These are phyloP conservation scores for Danio kyathit DNA, from an alignment of 2,797 vertebrate species.

Conservation along the genomic window DNA sequence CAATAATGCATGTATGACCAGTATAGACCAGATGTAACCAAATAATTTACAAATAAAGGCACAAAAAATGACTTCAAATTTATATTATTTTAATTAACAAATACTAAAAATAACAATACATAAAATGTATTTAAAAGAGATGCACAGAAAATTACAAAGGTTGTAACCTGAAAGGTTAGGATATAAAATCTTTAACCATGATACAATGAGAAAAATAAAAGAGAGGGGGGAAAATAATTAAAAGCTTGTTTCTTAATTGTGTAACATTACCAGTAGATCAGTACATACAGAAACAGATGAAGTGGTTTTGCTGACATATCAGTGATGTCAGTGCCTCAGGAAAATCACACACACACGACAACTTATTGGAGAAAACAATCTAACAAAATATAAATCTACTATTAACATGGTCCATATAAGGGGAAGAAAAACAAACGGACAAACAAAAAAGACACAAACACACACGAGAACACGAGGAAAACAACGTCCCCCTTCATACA, in stretches of 20 bases:
- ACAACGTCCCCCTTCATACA: conserved; percentile 73
- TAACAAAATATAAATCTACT: conserved; percentile 48
- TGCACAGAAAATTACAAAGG: conserved; percentile 84
- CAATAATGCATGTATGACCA: neutral
- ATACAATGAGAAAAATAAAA: conserved; percentile 73
- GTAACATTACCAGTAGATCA: conserved; percentile 81
- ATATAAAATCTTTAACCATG: conserved; percentile 85
- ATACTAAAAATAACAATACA: conserved; percentile 87
- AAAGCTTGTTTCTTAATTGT: conserved; percentile 81
- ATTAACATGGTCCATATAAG: conserved; percentile 56
- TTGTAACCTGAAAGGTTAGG: conserved; percentile 84
- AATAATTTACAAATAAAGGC: neutral
- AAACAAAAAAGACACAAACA: conserved; percentile 47
- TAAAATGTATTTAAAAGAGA: conserved; percentile 85
- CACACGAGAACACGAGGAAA: conserved; percentile 53
- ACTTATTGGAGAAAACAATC: conserved; percentile 73
- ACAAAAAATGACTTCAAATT: conserved; percentile 57
- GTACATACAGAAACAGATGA: conserved; percentile 78
- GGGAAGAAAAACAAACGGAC: conserved; percentile 55
- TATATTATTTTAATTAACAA: conserved; percentile 83
- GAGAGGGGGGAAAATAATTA: conserved; percentile 79
- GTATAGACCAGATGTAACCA: too few relatives aligned
- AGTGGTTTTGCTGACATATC: conserved; percentile 71
- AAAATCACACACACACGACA: conserved; percentile 67
- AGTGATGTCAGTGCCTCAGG: conserved; percentile 69